Evolutionary conservation across 1,140 invertebrate genomes (phyloP).

Genomic region (Nasonia vitripennis): DNA sequence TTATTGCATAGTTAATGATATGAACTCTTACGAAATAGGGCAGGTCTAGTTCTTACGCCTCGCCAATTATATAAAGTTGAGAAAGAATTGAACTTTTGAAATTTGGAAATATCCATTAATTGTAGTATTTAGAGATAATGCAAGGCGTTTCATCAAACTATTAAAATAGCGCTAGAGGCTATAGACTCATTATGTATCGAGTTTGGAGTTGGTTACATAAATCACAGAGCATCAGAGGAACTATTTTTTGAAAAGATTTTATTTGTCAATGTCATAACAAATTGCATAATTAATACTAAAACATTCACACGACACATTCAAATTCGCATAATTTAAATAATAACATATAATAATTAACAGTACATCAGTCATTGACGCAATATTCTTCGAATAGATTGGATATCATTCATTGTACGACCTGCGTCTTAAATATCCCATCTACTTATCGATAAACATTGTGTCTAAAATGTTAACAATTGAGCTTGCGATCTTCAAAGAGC

Average conservation of each 20-base stretch:
- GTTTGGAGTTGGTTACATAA: not conserved
- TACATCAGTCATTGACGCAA: slow-evolving; percentile 21
- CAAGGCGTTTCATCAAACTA: too few species aligned
- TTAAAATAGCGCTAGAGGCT: not conserved
- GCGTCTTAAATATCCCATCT: not conserved
- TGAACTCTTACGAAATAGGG: not conserved
- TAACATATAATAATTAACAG: not conserved
- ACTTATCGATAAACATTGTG: not conserved
- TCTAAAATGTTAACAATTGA: not conserved
- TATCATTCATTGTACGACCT: not conserved
- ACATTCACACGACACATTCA: not conserved
- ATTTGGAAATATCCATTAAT: not conserved
- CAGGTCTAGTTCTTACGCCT: not conserved
- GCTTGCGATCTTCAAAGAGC: not conserved
- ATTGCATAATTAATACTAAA: not conserved
- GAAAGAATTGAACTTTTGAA: not conserved
- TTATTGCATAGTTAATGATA: not conserved
- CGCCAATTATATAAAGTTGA: not conserved
- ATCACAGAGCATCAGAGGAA: not conserved
- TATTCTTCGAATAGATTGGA: too few species aligned
- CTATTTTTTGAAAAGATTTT: too few species aligned
- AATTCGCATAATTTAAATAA: not conserved
- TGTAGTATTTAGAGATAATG: too few species aligned
- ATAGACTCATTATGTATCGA: not conserved
- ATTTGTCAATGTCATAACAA: not conserved